Evolutionary conservation across 2,888 invertebrate genomes (phyloP).

Genomic region (Ophion obscuratus): DNA sequence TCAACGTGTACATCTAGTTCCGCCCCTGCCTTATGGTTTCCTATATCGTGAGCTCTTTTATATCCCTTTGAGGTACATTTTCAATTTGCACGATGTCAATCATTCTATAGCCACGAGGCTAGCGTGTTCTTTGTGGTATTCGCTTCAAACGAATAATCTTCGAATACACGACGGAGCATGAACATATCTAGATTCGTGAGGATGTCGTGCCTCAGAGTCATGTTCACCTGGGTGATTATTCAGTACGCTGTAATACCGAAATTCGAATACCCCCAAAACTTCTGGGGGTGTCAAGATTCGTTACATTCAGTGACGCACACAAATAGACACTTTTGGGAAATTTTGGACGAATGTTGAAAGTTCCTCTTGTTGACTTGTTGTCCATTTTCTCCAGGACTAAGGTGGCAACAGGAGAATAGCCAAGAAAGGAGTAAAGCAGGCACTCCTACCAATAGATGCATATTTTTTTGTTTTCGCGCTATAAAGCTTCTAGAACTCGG

Average conservation of each 20-base stretch:
- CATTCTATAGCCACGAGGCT: constrained; percentile 32
- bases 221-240: constrained; percentile 26
- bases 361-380: too few relatives aligned
- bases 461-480: too few relatives aligned
- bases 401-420: too few relatives aligned
- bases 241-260: not conserved
- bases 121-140: not conserved
- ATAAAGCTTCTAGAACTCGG: too few relatives aligned
- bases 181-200: not conserved
- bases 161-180: not conserved
- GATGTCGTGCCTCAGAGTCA: not conserved
- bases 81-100: constrained; percentile 57
- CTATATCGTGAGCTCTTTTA: constrained; percentile 17
- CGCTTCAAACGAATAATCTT: constrained; percentile 30
- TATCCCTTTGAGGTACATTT: constrained; percentile 52
- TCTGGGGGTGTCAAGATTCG: not conserved
- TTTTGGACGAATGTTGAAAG: not conserved
- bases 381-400: too few relatives aligned
- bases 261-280: not conserved
- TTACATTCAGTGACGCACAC: not conserved
- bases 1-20: not conserved
- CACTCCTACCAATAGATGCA: too few relatives aligned
- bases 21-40: not conserved
- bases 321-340: not conserved
- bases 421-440: too few relatives aligned